Conservation (phyloP, 2,113 vertebrate genomes). For the Platysteira castanea region DNA sequence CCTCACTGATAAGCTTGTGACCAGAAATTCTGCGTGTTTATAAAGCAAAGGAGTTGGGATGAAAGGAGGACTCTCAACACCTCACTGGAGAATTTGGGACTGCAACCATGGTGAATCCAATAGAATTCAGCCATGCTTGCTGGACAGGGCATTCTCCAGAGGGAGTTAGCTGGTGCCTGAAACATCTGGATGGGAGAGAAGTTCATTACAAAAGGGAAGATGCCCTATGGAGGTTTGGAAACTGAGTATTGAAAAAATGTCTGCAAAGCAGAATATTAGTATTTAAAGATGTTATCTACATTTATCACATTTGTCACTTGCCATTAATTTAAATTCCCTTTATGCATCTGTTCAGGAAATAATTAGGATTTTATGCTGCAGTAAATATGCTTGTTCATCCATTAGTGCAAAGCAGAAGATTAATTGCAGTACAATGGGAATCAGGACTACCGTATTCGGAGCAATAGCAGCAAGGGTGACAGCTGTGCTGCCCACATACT, state of each 20-base stretch:
- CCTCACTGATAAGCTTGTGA: neutral
- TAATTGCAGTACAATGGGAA: slow-evolving; percentile 79
- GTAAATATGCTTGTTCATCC: slow-evolving; percentile 80
- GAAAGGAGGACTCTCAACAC: neutral
- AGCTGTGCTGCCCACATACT: slow-evolving; percentile 68
- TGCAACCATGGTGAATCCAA: neutral
- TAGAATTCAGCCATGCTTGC: neutral
- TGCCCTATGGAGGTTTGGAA: neutral
- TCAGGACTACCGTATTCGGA: slow-evolving; percentile 23
- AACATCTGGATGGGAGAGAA: neutral
- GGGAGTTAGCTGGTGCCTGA: neutral
- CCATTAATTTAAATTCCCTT: slow-evolving; percentile 73
- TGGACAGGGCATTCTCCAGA: neutral
- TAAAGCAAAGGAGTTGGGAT: neutral
- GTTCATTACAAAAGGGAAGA: neutral
- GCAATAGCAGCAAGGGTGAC: slow-evolving; percentile 52
- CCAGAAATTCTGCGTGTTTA: neutral
- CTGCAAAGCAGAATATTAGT: slow-evolving; percentile 26
- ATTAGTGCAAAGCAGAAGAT: slow-evolving; percentile 76
- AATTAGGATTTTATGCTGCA: slow-evolving; percentile 78
- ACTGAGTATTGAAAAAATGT: neutral
- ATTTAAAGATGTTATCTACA: slow-evolving; percentile 69
- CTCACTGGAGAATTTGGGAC: neutral
- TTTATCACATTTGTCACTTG: slow-evolving; percentile 76
- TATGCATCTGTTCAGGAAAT: slow-evolving; percentile 78